Percentiles rank a stretch among this genome's conserved stretches.
Evolutionary conservation across 2,888 invertebrate genomes (phyloP).

Genomic region (Drosophila melanosoma): DNA sequence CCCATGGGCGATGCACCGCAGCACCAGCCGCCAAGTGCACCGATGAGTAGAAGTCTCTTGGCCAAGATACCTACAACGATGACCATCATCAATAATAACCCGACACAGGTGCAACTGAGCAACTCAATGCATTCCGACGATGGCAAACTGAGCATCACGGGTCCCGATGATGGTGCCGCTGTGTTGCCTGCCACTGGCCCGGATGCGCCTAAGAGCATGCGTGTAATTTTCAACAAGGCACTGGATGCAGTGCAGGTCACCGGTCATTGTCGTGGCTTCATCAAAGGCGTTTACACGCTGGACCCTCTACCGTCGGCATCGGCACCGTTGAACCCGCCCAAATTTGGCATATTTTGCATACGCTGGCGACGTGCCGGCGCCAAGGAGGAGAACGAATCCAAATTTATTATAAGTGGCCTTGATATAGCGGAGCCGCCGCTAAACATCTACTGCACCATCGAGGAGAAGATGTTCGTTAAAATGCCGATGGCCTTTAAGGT

Average conservation of each 20-base stretch:
- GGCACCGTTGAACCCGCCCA: conserved; percentile 7
- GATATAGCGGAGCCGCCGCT: conserved; percentile 84
- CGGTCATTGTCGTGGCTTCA: conserved; percentile 83
- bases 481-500: conserved; percentile 85
- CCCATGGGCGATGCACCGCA: conserved; percentile 19
- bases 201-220: conserved; percentile 60
- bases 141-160: conserved; percentile 69
- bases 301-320: conserved; percentile 29
- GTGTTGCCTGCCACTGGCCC: conserved; percentile 12
- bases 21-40: conserved; percentile 1
- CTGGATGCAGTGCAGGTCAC: conserved; percentile 84
- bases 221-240: conserved; percentile 82
- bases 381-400: conserved; percentile 84
- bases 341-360: conserved; percentile 84
- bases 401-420: conserved; percentile 83
- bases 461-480: conserved; percentile 85
- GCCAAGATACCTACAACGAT: conserved; percentile 83
- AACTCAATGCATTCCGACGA: conserved; percentile 81
- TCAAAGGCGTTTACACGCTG: conserved; percentile 78
- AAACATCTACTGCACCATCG: conserved; percentile 84
- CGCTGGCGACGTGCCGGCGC: conserved; percentile 83
- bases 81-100: conserved; percentile 83
- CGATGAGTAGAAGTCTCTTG: conserved; percentile 77
- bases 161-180: conserved; percentile 38
- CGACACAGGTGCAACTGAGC: conserved; percentile 69